Percentiles rank a stretch among this genome's conserved stretches.
Evolutionary conservation across 2,797 vertebrate genomes (phyloP).

Genomic region (Columba guinea): DNA sequence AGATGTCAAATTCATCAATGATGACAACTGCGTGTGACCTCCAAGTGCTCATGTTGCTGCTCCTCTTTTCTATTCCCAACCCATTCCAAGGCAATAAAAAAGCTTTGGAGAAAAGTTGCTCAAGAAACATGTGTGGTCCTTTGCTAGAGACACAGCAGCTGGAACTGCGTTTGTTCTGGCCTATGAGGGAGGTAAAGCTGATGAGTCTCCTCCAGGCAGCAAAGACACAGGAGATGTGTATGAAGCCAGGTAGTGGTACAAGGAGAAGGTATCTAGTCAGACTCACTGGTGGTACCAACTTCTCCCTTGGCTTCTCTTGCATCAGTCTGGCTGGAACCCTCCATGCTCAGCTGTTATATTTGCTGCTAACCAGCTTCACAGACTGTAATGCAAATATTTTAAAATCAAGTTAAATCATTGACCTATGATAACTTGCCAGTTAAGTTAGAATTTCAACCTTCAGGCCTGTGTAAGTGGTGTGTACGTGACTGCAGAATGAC

Average conservation of each 20-base stretch:
- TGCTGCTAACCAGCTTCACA: background rate
- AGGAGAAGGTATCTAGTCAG: background rate
- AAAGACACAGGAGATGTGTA: background rate
- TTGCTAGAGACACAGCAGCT: background rate
- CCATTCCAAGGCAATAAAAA: background rate
- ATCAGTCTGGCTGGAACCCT: background rate
- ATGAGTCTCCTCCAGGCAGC: background rate
- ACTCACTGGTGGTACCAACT: fast-evolving
- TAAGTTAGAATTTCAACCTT: background rate
- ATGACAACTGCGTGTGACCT: background rate
- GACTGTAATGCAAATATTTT: background rate
- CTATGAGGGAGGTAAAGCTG: background rate
- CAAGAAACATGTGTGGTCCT: background rate
- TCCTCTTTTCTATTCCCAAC: background rate
- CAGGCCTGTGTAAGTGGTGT: background rate
- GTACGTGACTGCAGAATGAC: background rate
- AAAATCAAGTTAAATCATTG: background rate
- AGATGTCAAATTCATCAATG: background rate
- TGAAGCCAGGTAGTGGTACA: background rate
- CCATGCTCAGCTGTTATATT: background rate
- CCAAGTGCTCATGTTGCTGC: background rate
- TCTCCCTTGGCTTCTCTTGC: background rate
- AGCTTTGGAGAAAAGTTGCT: background rate
- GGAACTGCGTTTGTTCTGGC: background rate
- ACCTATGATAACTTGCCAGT: background rate